Evolutionary conservation across 2,888 invertebrate genomes (phyloP).

Genomic region (Tetrapedia diversipes): DNA sequence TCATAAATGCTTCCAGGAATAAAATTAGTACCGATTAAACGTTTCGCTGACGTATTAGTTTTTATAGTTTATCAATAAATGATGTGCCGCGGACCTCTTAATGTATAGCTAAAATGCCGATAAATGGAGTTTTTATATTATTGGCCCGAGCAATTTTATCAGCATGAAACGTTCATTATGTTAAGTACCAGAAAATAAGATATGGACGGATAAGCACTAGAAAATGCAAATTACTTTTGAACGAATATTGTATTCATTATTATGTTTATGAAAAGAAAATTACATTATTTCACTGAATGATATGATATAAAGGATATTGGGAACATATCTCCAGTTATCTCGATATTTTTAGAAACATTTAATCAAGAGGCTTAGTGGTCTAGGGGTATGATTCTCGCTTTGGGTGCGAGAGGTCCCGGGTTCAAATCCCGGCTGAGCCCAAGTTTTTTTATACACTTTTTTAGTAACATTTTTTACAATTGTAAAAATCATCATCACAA

Average conservation of each 20-base stretch:
- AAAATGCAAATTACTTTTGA: no score
- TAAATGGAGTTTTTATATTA: neutral
- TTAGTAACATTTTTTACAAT: neutral
- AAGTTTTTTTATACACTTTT: conserved; percentile 50
- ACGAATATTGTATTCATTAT: no score
- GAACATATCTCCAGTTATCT: no score
- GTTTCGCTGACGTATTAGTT: no score
- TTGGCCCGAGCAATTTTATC: neutral
- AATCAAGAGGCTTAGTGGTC: conserved; percentile 83
- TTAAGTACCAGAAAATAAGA: neutral
- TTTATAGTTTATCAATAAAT: no score
- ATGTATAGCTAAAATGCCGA: neutral
- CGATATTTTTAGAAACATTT: no score
- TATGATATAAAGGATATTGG: no score
- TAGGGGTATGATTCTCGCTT: conserved; percentile 90
- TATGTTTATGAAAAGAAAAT: no score
- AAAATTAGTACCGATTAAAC: no score
- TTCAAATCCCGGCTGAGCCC: conserved; percentile 83
- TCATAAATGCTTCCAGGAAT: no score
- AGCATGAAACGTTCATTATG: conserved; percentile 5
- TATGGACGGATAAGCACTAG: neutral
- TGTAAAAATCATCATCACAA: neutral
- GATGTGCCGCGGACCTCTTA: neutral
- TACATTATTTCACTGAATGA: no score
- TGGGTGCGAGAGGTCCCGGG: conserved; percentile 89